These are phyloP conservation scores for Sebastes fasciatus DNA, from an alignment of 2,113 vertebrate species.

Conservation along the genomic window DNA sequence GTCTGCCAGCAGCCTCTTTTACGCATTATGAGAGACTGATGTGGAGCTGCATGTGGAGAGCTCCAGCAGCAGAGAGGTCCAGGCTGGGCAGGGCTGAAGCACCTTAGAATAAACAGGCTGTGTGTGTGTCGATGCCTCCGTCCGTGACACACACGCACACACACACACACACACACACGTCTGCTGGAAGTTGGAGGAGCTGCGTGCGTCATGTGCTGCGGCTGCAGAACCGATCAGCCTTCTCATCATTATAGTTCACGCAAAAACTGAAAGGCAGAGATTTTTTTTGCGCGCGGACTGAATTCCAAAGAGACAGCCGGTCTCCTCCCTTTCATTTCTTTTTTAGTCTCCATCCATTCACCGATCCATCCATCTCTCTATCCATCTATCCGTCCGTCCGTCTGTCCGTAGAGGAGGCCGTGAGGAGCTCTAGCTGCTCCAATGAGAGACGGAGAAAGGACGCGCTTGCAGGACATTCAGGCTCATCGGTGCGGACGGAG, in stretches of 20 bases:
- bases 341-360: conserved; percentile 49
- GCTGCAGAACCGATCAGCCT: conserved; percentile 76
- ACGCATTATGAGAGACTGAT: conserved; percentile 21
- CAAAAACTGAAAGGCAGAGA: conserved; percentile 67
- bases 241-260: conserved; percentile 70
- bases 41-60: not conserved
- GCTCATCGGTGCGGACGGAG: conserved; percentile 68
- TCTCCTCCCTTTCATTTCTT: conserved; percentile 50
- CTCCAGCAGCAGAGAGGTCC: not conserved
- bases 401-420: conserved; percentile 57
- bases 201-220: conserved; percentile 83
- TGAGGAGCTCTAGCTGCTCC: conserved; percentile 47
- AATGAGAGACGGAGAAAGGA: conserved; percentile 66
- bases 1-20: conserved; percentile 16
- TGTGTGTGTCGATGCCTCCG: conserved; percentile 32
- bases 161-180: too few species aligned
- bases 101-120: conserved; percentile 32
- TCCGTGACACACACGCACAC: conserved; percentile 45
- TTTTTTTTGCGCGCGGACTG: conserved; percentile 39
- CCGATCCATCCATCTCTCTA: conserved; percentile 52
- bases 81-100: conserved; percentile 32
- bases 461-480: conserved; percentile 73
- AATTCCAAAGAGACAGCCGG: conserved; percentile 46
- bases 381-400: conserved; percentile 25
- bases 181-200: conserved; percentile 68